Evolutionary conservation across 2,113 vertebrate species (phyloP).

Genomic region (Hippocampus barbouri): DNA sequence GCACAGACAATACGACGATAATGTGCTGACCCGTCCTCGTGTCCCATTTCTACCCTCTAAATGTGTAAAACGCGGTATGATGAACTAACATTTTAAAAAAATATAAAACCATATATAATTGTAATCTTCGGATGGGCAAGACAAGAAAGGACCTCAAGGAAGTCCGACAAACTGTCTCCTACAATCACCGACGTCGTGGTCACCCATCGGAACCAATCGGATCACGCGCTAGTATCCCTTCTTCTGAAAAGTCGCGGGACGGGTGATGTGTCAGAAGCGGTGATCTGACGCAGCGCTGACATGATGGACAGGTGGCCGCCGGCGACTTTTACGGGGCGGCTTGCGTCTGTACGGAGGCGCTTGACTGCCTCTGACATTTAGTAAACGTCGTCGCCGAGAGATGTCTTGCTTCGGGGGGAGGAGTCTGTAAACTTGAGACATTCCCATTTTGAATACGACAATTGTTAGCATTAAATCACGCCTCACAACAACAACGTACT

Average conservation of each 20-base stretch:
- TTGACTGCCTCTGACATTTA: slow-evolving; percentile 71
- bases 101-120: not conserved
- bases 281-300: slow-evolving; percentile 51
- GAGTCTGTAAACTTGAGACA: slow-evolving; percentile 24
- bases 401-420: slow-evolving; percentile 13
- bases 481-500: not conserved
- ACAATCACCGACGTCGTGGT: slow-evolving; percentile 31
- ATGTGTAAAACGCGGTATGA: not conserved
- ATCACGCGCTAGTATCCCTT: slow-evolving; percentile 45
- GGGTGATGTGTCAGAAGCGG: slow-evolving; percentile 62
- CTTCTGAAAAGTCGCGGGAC: slow-evolving; percentile 31
- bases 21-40: not conserved
- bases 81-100: not conserved
- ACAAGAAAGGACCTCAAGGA: slow-evolving; percentile 43
- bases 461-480: not conserved
- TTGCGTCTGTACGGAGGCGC: slow-evolving; percentile 56
- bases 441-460: slow-evolving; percentile 10
- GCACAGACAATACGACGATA: too few relatives aligned
- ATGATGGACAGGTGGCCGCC: slow-evolving; percentile 67
- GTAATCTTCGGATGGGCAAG: not conserved
- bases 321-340: slow-evolving; percentile 60
- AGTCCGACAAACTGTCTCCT: slow-evolving; percentile 41
- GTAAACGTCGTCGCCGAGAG: slow-evolving; percentile 38
- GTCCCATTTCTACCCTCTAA: not conserved
- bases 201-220: slow-evolving; percentile 56